Conservation (phyloP, 2,888 invertebrate genomes). For the Strigamia transsilvanica region DNA sequence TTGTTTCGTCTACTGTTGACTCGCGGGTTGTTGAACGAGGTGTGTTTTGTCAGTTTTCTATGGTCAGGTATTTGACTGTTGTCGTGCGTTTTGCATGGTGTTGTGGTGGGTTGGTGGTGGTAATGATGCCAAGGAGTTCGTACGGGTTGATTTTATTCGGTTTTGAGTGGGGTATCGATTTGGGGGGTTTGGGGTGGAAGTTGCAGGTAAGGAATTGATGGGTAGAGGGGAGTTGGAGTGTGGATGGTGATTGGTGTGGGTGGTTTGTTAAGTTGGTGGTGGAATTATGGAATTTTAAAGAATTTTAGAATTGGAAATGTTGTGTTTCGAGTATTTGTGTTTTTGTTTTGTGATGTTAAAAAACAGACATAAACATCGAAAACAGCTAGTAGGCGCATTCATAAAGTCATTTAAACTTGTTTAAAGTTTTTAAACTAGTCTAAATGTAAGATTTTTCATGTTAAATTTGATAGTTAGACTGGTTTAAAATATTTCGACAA, state of each 20-base stretch:
- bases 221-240: not conserved
- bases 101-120: not conserved
- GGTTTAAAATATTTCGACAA: too few species aligned
- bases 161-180: not conserved
- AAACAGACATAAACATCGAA: too few species aligned
- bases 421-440: too few species aligned
- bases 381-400: too few species aligned
- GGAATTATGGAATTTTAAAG: not conserved
- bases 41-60: conserved; percentile 2
- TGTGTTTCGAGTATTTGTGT: too few species aligned
- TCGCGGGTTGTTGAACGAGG: conserved; percentile 13
- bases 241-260: not conserved
- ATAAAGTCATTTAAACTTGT: too few species aligned
- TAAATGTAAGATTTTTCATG: too few species aligned
- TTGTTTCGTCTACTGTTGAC: conserved; percentile 49
- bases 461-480: too few species aligned
- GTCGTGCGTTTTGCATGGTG: not conserved
- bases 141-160: not conserved
- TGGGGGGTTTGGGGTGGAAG: not conserved
- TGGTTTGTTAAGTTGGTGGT: not conserved
- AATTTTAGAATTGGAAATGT: too few species aligned
- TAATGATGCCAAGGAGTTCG: not conserved
- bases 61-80: not conserved
- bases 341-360: too few species aligned
- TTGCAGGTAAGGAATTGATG: not conserved